These are phyloP conservation scores for Stratiomys singularior DNA, from an alignment of 2,888 invertebrate genomes.

Conservation along the genomic window DNA sequence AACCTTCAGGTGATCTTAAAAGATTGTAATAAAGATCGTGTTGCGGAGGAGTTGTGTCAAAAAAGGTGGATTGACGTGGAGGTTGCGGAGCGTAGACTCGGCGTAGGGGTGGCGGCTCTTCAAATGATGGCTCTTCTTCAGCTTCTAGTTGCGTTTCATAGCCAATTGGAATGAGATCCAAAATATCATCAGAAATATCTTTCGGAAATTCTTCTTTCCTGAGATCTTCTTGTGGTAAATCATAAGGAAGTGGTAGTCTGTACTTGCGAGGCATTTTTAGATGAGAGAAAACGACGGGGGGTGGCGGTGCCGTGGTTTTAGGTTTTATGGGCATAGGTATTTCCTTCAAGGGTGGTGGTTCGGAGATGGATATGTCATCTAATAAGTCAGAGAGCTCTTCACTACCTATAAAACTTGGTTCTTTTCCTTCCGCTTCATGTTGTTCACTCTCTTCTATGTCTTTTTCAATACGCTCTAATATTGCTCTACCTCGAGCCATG, in stretches of 20 bases:
- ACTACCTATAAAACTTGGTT: not conserved
- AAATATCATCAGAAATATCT: not conserved
- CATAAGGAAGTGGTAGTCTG: not conserved
- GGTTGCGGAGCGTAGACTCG: not conserved
- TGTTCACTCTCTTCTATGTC: constrained; percentile 32
- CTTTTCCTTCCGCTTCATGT: not conserved
- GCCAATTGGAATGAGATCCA: constrained; percentile 5
- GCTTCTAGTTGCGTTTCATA: constrained; percentile 12
- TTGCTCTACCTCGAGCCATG: not conserved
- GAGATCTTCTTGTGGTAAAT: constrained; percentile 1
- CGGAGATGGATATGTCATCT: constrained; percentile 2
- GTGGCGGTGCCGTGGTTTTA: not conserved
- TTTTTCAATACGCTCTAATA: constrained; percentile 30
- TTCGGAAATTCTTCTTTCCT: constrained; percentile 15
- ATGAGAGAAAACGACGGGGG: not conserved
- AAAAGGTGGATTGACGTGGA: not conserved
- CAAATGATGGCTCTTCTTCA: not conserved
- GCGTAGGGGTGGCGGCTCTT: not conserved
- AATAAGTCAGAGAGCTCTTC: constrained; percentile 24
- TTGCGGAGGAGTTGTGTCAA: not conserved
- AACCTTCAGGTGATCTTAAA: constrained; percentile 5
- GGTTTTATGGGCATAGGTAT: constrained; percentile 45
- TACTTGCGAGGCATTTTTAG: not conserved
- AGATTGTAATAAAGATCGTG: not conserved
- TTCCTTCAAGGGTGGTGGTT: not conserved